Base-by-base conservation (phyloP, 1,140 invertebrate genomes). In the Cherax quadricarinatus region DNA sequence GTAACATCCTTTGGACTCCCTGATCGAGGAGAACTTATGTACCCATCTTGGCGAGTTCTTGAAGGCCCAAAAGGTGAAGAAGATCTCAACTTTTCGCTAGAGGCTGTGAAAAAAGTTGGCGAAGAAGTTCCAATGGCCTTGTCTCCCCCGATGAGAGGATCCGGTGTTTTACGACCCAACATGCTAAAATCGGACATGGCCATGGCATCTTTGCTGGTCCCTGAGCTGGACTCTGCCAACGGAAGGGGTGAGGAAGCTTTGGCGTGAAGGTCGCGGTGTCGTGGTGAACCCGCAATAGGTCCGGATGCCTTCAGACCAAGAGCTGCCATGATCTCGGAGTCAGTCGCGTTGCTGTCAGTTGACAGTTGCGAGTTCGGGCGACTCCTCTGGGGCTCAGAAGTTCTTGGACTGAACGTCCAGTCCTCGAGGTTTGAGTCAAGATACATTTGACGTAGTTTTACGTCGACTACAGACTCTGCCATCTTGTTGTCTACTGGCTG, bases 361-460 rank as follows among this genome's bases (percentile, higher is more conserved):
- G 96, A 96, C 82, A 96, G 94, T 88, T 96, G 95, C 6, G 96
- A 96, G 94, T 95, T 96, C 7, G 96, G 96, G 94, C 96, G 95
- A 86, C 93, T 94, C 51, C 93, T 92, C 18, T 93, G 93, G 62
- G 96, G 95, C 93, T 91, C 91, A 7, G 93, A 92, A 14, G 94
- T 94, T 73, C 90, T 92, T 41, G 93, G 78, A 49, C 89, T 94
- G 51, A 89, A 82, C n/a, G 95, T 96, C 97, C 97, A 97, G 94
- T 96, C 97, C 93, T 97, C 97, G 79, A 96, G 94, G 70, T 96
- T 96, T 10, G 96, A 96, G 88, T 96, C 96, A 2, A 96, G 95
- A 93, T 97, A 97, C 81, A 97, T 96, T 94, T 96, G 96, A 94
- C 96, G 96, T 86, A 97, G 94, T 94, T 97, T 96, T 94, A 97